Base-by-base conservation (phyloP, 2,888 invertebrate genomes). In the Leptinotarsa peninsularis region DNA sequence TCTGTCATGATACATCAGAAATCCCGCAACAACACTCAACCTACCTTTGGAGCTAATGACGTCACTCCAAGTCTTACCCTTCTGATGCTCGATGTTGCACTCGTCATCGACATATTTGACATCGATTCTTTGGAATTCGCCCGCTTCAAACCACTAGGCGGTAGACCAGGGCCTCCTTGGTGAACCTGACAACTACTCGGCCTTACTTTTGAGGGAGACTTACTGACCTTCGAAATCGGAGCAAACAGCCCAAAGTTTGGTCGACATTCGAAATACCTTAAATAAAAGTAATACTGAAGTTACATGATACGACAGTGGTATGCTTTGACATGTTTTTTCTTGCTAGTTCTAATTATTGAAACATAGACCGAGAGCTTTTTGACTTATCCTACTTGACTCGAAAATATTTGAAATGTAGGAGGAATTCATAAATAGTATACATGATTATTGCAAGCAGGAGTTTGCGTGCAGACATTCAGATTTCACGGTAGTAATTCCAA, bases 231-330 rank as follows among this genome's bases (percentile, higher is more conserved):
- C 84, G 94, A 92, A 74, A 95, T 90, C 2, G 98, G 98, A 33
- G 98, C 97, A 89, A 99, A 99, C 77, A 99, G 91, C 2, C 99
- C 99, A 89, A 94, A 95, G 86, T 95, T 94, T 56, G 95, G 94
- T 79, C 93, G 92, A 88, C 98, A 99, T 81, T 95, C 94, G 90
- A 99, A 99, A 90, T 99, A 99, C 89, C 98, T 96, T 85, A 79
- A 83, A 83, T 33, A 60, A 23, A n/a, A 49, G 17, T 49, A 15
- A 49, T 49, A 43, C 13, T 5, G 18, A 52, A 23, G 50, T 21
- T 49, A 52, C 23, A 18, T 33, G 1, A 23, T 18, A 49, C 66
- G n/a, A 23, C 4, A 18, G 21, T 21, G 4, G 17, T n/a, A 52
- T 50, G 14, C 33, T 7, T 7, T 33, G 1, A 33, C 33, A 33